Conservation (phyloP, 2,113 vertebrate genomes). For the Seriola quinqueradiata region DNA sequence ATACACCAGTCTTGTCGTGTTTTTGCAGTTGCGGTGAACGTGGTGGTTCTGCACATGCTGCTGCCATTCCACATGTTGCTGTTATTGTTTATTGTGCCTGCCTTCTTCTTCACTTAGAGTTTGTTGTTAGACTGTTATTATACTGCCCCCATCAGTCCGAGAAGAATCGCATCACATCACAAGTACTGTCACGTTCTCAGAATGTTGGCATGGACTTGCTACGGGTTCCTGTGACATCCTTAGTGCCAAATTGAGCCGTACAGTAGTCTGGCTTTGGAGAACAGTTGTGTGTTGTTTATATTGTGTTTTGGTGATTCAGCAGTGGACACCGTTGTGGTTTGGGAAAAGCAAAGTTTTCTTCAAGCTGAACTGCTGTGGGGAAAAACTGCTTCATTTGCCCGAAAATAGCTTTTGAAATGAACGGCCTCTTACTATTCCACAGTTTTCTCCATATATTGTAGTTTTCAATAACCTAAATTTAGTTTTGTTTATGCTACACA, state of each 20-base stretch:
- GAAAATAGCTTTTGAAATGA: slow-evolving; percentile 46
- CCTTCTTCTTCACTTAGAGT: too few relatives aligned
- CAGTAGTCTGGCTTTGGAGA: background rate
- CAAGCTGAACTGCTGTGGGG: slow-evolving; percentile 33
- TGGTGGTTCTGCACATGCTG: too few relatives aligned
- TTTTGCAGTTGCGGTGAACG: too few relatives aligned
- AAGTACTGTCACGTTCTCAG: too few relatives aligned
- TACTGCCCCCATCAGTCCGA: too few relatives aligned
- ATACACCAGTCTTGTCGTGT: too few relatives aligned
- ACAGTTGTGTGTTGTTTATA: background rate
- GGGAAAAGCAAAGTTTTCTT: slow-evolving; percentile 40
- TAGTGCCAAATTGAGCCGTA: background rate
- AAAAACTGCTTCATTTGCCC: slow-evolving; percentile 40
- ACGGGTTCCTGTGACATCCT: too few relatives aligned
- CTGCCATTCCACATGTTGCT: too few relatives aligned
- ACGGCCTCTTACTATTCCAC: slow-evolving; percentile 27
- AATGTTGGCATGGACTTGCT: too few relatives aligned
- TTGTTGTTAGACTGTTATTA: too few relatives aligned
- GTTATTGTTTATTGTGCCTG: too few relatives aligned
- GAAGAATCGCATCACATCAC: too few relatives aligned
- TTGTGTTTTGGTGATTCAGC: slow-evolving; percentile 24
- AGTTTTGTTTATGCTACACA: slow-evolving; percentile 11
- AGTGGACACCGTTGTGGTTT: slow-evolving; percentile 24
- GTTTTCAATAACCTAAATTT: background rate
- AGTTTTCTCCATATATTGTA: slow-evolving; percentile 20